Evolutionary conservation across 2,888 invertebrate genomes (phyloP), one percentile per base, ranked within the genome.

Genomic region (Diloba caeruleocephala): DNA sequence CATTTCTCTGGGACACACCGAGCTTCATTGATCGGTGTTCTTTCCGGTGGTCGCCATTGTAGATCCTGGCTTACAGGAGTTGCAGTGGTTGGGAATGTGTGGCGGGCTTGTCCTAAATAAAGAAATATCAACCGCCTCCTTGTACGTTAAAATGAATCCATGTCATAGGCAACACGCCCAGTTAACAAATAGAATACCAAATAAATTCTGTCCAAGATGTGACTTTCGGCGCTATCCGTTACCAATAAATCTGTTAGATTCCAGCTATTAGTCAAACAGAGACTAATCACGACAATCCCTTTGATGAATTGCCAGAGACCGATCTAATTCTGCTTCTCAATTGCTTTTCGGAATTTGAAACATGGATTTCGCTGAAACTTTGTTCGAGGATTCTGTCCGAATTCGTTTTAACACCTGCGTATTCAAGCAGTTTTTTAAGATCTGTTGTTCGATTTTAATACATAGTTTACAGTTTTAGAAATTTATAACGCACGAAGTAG

Each of bases 201-300:
- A 5, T 26, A 14, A 12, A 38, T 8, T 15, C 13, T 10, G 2
- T 2, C 1, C 28, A 44, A 31, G 23, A 33, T 29, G 19, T 21
- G 31, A 44, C 44, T 49, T 52, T 54, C 32, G 42, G 26, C 34
- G 19, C 38, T 23, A 29, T 33, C 50, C 42, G 33, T 29, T 41
- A 45, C 25, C 19, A 52, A 66, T 71, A 71, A 73, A 73, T 71
- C 50, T 29, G 15, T 37, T 29, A 28, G 33, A 60, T 63, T 48
- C n/a, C 21, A 10, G 39, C 67, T 43, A 73, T 71, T 57, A 58
- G 45, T 73, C 57, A 71, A 57, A 60, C 45, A 13, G 33, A 44
- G 57, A 62, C 56, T 62, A 64, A 73, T 70, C 58, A 58, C 48
- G 37, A 50, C 41, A 53, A 71, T 68, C 74, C 61, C 68, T 68